phyloP scores from a whole-genome alignment of 2,113 vertebrate species.

The Ardeotis arabs region DNA sequence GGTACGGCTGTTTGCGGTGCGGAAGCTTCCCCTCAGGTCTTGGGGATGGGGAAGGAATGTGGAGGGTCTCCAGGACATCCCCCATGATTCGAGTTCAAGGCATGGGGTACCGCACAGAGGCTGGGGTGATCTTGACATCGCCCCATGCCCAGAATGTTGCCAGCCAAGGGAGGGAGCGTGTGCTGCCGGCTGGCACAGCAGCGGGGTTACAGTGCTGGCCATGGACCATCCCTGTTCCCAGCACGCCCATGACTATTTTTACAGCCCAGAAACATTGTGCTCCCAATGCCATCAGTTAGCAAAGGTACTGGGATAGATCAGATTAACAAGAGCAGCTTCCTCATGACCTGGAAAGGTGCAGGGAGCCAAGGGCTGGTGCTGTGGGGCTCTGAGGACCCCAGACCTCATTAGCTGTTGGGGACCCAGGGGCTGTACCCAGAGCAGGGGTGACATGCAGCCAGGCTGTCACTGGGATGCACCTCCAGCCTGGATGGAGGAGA shows the following conservation, averaged over 20 bases:
- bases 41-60: not conserved
- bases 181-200: not conserved
- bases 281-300: not conserved
- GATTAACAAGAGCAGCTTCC: not conserved
- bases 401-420: not conserved
- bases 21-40: not conserved
- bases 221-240: rapidly evolving
- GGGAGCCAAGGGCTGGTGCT: not conserved
- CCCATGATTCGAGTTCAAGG: not conserved
- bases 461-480: not conserved
- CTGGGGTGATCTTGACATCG: not conserved
- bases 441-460: not conserved
- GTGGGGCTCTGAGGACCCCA: not conserved
- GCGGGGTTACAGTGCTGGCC: not conserved
- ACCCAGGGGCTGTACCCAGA: not conserved
- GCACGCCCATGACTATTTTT: not conserved
- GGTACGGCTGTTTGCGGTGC: not conserved
- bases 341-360: not conserved
- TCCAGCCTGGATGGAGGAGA: not conserved
- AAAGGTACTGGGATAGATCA: not conserved
- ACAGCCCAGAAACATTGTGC: not conserved
- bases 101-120: rapidly evolving
- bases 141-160: rapidly evolving
- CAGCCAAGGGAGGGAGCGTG: not conserved
- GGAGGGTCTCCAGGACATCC: not conserved